These are phyloP conservation scores for Cantharis rustica DNA, from an alignment of 2,888 invertebrate species.

Conservation along the genomic window DNA sequence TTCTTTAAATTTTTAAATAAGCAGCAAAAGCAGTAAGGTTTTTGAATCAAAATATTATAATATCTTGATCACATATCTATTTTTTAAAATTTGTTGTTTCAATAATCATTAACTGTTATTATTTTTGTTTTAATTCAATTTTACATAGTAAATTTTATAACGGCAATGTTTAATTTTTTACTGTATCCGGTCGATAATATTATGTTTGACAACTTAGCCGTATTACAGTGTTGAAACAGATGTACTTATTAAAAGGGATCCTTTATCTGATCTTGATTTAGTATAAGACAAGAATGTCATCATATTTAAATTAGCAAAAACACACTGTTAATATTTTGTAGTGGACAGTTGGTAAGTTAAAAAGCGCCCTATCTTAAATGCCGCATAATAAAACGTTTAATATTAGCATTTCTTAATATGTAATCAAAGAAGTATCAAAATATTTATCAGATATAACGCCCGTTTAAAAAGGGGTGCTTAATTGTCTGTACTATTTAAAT, in stretches of 20 bases:
- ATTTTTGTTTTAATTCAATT: not conserved
- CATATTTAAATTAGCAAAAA: conserved; percentile 43
- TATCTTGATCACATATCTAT: too few relatives aligned
- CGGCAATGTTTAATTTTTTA: conserved; percentile 9
- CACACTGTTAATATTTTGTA: conserved; percentile 26
- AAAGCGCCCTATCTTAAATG: not conserved
- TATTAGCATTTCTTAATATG: conserved; percentile 30
- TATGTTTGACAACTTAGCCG: conserved; percentile 21
- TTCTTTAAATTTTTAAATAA: too few relatives aligned
- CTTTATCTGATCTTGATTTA: conserved; percentile 24
- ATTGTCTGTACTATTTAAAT: conserved; percentile 51
- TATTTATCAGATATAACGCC: conserved; percentile 44
- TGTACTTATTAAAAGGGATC: conserved; percentile 25
- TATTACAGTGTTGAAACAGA: conserved; percentile 30
- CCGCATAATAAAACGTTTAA: conserved; percentile 14
- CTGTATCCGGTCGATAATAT: conserved; percentile 23
- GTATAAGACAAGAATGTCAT: conserved; percentile 37
- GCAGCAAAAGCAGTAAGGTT: too few relatives aligned
- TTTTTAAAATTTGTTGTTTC: not conserved
- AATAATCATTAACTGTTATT: not conserved
- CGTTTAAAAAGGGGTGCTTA: conserved; percentile 51
- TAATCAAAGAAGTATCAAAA: conserved; percentile 41
- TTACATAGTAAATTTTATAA: not conserved
- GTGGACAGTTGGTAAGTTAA: not conserved
- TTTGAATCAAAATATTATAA: too few relatives aligned